These are phyloP conservation scores for Apodemia mormo DNA, from an alignment of 2,888 invertebrate genomes.

Conservation along the genomic window DNA sequence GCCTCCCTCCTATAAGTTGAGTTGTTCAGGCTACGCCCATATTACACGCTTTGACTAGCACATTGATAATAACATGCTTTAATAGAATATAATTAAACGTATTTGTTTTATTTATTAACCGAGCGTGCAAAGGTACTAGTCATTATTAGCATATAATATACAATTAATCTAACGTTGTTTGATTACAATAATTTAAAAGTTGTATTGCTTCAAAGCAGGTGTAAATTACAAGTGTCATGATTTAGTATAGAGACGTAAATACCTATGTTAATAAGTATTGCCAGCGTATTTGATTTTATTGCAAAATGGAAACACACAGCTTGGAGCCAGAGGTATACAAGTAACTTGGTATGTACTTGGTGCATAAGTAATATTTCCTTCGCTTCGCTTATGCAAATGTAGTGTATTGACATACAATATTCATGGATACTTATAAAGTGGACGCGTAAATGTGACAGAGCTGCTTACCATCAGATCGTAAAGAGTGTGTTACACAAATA, in stretches of 20 bases:
- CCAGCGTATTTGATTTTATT: slow-evolving; percentile 63
- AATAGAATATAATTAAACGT: slow-evolving; percentile 15
- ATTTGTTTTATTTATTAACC: slow-evolving; percentile 13
- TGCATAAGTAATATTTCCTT: slow-evolving; percentile 61
- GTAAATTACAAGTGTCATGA: slow-evolving; percentile 58
- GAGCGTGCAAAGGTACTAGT: slow-evolving; percentile 10
- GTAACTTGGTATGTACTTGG: slow-evolving; percentile 43
- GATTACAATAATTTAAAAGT: slow-evolving; percentile 38
- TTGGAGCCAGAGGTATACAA: slow-evolving; percentile 32
- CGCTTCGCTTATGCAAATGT: slow-evolving; percentile 67
- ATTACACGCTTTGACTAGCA: slow-evolving; percentile 10
- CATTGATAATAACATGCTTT: background rate
- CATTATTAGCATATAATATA: slow-evolving; percentile 16
- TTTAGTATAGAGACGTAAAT: slow-evolving; percentile 68
- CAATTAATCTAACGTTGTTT: slow-evolving; percentile 15
- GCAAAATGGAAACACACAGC: slow-evolving; percentile 67
- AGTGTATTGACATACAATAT: slow-evolving; percentile 67
- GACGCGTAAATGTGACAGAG: slow-evolving; percentile 62
- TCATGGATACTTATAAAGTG: slow-evolving; percentile 66
- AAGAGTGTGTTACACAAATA: slow-evolving; percentile 27
- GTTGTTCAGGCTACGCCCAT: slow-evolving; percentile 1
- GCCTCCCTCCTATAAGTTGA: background rate
- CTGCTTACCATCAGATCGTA: slow-evolving; percentile 42
- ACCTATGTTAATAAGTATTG: slow-evolving; percentile 69
- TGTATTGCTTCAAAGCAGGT: slow-evolving; percentile 38